phyloP scores from a whole-genome alignment of 2,113 vertebrate species.

The Phrynocephalus versicolor region DNA sequence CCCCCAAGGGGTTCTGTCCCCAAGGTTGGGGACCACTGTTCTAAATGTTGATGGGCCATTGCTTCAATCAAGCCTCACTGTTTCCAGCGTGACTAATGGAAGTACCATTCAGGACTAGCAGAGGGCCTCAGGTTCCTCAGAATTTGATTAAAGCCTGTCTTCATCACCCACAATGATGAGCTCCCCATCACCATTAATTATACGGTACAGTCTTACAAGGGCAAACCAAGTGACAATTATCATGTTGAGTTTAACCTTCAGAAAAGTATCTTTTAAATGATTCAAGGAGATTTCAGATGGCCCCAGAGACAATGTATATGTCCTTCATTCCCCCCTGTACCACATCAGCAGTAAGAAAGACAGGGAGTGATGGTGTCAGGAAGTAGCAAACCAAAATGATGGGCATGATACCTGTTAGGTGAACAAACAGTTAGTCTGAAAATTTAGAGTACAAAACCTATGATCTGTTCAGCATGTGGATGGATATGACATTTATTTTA shows the following conservation, averaged over 20 bases:
- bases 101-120: no score
- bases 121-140: no score
- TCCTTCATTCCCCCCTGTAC: not conserved
- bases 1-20: no score
- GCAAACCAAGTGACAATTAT: not conserved
- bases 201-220: not conserved
- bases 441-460: not conserved
- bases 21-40: no score
- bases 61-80: not conserved
- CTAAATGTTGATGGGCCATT: not conserved
- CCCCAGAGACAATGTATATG: not conserved
- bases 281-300: not conserved
- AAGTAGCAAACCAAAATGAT: constrained; percentile 4
- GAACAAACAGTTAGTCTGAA: not conserved
- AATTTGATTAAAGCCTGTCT: no score
- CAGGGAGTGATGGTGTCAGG: not conserved
- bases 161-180: no score
- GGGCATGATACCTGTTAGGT: not conserved
- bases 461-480: not conserved
- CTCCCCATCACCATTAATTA: not conserved
- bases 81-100: not conserved
- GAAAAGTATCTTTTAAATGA: not conserved
- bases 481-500: constrained; percentile 61
- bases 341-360: not conserved
- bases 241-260: not conserved